Evolutionary conservation across 2,797 vertebrate species (phyloP).

Genomic region (Eulemur albifrons): DNA sequence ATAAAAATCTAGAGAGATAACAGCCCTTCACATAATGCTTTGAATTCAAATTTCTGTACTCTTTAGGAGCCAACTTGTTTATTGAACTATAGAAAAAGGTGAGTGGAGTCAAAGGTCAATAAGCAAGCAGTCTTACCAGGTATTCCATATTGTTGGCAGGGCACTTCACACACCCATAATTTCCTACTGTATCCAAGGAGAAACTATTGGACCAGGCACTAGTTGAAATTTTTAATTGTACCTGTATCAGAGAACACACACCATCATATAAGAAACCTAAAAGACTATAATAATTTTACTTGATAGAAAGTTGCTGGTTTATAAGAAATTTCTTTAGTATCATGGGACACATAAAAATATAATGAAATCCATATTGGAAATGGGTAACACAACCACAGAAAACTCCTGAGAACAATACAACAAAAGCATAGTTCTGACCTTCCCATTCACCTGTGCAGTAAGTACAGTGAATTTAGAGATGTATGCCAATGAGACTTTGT

Average conservation of each 20-base stretch:
- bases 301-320: not conserved
- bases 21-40: not conserved
- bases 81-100: not conserved
- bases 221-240: conserved; percentile 95
- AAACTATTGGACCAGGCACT: conserved; percentile 95
- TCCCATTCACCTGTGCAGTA: not conserved
- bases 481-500: not conserved
- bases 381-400: not conserved
- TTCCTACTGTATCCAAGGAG: conserved; percentile 97
- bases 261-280: not conserved
- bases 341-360: conserved; percentile 13
- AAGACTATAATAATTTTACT: not conserved
- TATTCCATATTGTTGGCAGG: conserved; percentile 91
- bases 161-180: conserved; percentile 95
- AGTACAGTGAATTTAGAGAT: not conserved
- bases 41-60: conserved; percentile 1
- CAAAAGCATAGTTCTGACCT: not conserved
- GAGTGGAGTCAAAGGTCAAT: not conserved
- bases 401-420: not conserved
- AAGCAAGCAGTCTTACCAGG: conserved; percentile 86
- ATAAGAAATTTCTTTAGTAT: not conserved
- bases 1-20: conserved; percentile 17
- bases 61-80: not conserved
- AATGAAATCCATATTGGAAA: not conserved
- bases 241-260: conserved; percentile 81